Percentiles rank a stretch among this genome's conserved stretches.
Evolutionary conservation across 92 coral and sea anemone genomes (phyloP).

Genomic region (Palythoa heliodiscus): DNA sequence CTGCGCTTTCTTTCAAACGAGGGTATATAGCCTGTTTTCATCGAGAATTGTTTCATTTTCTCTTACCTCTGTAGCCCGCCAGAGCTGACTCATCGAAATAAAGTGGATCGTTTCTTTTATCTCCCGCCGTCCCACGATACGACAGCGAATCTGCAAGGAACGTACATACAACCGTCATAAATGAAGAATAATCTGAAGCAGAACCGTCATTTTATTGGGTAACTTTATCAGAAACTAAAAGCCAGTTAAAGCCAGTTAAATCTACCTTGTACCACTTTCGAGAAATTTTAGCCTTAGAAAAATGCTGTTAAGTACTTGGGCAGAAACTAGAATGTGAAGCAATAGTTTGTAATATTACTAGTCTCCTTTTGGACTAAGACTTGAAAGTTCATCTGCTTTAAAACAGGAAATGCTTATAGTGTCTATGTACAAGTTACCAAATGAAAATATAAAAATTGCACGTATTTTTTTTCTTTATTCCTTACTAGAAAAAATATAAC

Average conservation of each 20-base stretch:
- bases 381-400: background rate
- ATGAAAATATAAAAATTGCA: background rate
- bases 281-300: background rate
- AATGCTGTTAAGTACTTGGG: background rate
- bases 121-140: slow-evolving; percentile 28
- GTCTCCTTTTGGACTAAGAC: background rate
- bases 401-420: slow-evolving; percentile 30
- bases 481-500: background rate
- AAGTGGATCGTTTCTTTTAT: slow-evolving; percentile 35
- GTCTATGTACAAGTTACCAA: background rate
- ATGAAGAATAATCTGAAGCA: background rate
- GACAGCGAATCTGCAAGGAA: slow-evolving; percentile 36
- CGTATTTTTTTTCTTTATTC: background rate
- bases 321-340: background rate
- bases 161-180: background rate
- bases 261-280: background rate
- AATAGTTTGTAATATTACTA: background rate
- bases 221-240: background rate
- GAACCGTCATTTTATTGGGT: background rate
- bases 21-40: no score
- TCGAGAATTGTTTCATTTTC: background rate
- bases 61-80: slow-evolving; percentile 30
- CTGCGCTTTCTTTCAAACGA: no score
- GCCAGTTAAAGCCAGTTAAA: background rate
- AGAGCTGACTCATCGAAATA: slow-evolving; percentile 40